Evolutionary conservation across 2,888 invertebrate species (phyloP), one percentile per base, ranked within the genome.

Genomic region (Antheraea yamamai): DNA sequence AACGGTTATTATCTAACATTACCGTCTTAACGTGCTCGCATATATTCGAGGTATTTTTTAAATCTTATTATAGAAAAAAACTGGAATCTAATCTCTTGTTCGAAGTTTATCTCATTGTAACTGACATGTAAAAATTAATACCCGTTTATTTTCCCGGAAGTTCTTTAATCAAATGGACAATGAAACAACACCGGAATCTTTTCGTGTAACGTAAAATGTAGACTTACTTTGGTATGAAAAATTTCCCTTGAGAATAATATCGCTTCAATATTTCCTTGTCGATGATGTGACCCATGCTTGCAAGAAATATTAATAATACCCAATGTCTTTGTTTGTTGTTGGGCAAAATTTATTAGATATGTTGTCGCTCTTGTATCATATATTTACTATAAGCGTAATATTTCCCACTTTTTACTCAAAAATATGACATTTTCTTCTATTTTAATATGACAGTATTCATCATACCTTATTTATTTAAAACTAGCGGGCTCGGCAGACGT

Each of bases 271-370:
- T 66, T 66, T 66, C 61, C 16, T 66, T 66, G 64, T 30, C 26
- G 64, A 66, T 30, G 64, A 66, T 66, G 30, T 66, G 30, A 4
- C 30, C 64, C 30, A 30, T 66, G 64, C 16, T 66, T 30, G 64
- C 4, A 66, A 30, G 30, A 66, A 66, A 66, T 66, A 66, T 26
- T 66, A 16, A 66, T 26, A 66, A 66, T 30, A 66, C 26, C 30
- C 26, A 66, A 66, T 66, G 64, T 30, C 64, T 66, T 66, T 66
- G 64, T 30, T 66, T 66, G 64, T 30, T 66, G 30, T 66, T 30
- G 64, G 26, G 64, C 26, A 26, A 30, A 66, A 66, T 66, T 26
- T 16, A 66, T 30, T 66, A 12, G n/a, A 23, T 61, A 12, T 30
- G 26, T 30, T 30, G 30, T 30, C 30, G 26, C 1, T 26, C 64